Percentiles rank a stretch among this genome's conserved stretches.
phyloP scores from a whole-genome alignment of 1,140 invertebrate species.

The Platorchestia sp. region DNA sequence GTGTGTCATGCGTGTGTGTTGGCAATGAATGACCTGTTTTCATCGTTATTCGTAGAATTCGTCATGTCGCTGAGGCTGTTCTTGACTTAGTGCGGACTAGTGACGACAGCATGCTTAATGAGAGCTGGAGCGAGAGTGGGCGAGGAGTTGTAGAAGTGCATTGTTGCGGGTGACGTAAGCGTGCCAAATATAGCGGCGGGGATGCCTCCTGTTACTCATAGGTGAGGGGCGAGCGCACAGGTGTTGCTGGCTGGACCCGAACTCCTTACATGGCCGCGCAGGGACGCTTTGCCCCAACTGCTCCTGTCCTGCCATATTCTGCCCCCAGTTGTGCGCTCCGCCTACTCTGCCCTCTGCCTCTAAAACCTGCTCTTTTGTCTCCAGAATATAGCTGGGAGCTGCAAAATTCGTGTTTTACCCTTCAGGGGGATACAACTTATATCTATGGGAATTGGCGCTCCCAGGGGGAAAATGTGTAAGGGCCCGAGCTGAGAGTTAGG shows the following conservation, averaged over 20 bases:
- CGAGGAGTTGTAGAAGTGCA: neutral
- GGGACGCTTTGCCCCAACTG: neutral
- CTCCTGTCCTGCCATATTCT: neutral
- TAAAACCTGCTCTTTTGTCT: neutral
- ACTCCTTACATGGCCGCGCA: neutral
- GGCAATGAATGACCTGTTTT: no score
- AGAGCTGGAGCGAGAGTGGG: neutral
- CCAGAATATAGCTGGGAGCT: neutral
- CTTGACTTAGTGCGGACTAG: no score
- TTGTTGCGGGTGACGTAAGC: slow-evolving; percentile 21
- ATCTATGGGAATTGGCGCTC: no score
- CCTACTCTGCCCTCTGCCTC: neutral
- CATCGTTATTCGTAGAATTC: no score
- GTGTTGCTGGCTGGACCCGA: slow-evolving; percentile 34
- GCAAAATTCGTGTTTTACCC: neutral
- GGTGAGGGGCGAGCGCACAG: neutral
- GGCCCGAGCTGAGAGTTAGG: no score
- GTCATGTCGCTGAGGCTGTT: neutral
- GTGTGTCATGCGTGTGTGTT: no score
- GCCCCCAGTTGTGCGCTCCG: neutral
- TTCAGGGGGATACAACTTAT: no score
- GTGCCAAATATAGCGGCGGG: slow-evolving; percentile 28
- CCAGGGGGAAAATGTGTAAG: no score
- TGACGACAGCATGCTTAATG: no score
- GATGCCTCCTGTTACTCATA: slow-evolving; percentile 29